A percentile compares a stretch with the other conserved stretches of the same genome.
phyloP scores from a whole-genome alignment of 2,888 invertebrate species.

The Mythimna ferrago region DNA sequence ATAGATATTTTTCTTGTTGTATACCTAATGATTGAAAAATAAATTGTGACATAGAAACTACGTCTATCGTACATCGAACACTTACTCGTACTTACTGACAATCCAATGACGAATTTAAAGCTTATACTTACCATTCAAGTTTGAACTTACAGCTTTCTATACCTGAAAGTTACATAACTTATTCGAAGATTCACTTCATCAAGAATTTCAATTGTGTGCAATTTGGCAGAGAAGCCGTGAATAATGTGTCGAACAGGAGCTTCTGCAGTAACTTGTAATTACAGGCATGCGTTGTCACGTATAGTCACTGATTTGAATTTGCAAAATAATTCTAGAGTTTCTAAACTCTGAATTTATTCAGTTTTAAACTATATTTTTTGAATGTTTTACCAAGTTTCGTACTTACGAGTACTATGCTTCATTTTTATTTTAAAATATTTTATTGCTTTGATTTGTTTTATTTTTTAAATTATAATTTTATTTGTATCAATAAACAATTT shows the following conservation, averaged over 20 bases:
- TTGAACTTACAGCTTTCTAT: background rate
- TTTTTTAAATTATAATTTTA: no score
- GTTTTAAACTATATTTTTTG: background rate
- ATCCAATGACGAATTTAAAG: no score
- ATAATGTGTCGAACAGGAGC: constrained; percentile 38
- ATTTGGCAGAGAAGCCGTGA: constrained; percentile 15
- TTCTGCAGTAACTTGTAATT: constrained; percentile 34
- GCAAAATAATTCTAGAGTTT: background rate
- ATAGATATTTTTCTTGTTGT: background rate
- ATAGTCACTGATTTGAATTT: constrained; percentile 29
- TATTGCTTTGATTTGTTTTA: no score
- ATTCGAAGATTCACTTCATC: constrained; percentile 22
- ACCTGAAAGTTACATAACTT: background rate
- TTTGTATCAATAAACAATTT: no score
- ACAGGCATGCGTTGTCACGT: constrained; percentile 9
- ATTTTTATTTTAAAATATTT: no score
- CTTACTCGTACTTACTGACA: no score
- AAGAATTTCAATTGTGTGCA: constrained; percentile 49
- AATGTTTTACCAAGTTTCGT: background rate
- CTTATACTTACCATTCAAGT: no score
- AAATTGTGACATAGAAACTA: no score
- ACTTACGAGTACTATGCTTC: no score
- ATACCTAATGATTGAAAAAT: no score
- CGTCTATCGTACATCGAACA: no score
- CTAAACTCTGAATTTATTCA: background rate